Percentiles rank a stretch among this genome's conserved stretches.
These are phyloP conservation scores for Halcyon smyrnensis DNA, from an alignment of 2,797 vertebrate species.

Conservation along the genomic window DNA sequence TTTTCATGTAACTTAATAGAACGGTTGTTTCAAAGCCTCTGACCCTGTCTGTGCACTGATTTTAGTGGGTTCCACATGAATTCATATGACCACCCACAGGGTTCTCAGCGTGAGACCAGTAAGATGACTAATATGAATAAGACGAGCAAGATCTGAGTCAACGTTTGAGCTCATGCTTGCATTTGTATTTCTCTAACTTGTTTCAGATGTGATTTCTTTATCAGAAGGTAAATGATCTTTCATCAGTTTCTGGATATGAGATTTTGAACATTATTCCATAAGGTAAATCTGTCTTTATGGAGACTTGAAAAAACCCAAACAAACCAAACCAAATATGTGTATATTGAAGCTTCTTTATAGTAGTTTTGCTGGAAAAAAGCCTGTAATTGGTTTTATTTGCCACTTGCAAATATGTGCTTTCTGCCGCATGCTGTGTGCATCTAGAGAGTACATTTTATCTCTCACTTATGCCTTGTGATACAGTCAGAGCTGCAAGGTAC, in stretches of 20 bases:
- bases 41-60: neutral
- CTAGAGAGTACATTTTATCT: neutral
- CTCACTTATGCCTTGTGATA: fast-evolving
- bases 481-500: neutral
- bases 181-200: neutral
- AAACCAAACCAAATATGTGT: neutral
- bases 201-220: neutral
- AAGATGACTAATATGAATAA: constrained; percentile 40
- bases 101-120: neutral
- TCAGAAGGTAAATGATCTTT: neutral
- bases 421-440: neutral
- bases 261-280: neutral
- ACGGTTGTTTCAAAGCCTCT: neutral
- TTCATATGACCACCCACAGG: neutral
- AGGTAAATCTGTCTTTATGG: neutral
- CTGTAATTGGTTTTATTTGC: neutral
- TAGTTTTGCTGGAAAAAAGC: neutral
- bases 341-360: neutral
- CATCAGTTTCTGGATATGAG: neutral
- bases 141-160: constrained; percentile 21
- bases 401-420: neutral
- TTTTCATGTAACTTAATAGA: neutral
- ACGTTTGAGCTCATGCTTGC: constrained; percentile 2
- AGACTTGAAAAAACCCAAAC: neutral
- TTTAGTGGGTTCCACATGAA: neutral